Evolutionary conservation across 1,140 invertebrate species (phyloP).

Genomic region (Drosophila albomicans): DNA sequence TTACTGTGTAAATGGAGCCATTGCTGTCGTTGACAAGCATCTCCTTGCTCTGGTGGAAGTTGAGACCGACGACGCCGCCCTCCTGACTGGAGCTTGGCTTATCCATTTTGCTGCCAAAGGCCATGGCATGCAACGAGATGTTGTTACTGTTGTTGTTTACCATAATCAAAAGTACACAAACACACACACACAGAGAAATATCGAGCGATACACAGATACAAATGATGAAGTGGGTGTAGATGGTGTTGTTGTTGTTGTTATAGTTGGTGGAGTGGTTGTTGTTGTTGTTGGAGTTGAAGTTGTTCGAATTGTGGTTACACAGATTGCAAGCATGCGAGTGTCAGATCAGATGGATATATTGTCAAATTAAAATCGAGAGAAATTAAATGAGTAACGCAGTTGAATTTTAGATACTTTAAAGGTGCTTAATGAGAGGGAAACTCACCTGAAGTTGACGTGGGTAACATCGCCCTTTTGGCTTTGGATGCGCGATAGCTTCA

Average conservation of each 20-base stretch:
- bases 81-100: slow-evolving; percentile 93
- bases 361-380: slow-evolving; percentile 32
- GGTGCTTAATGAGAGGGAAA: not conserved
- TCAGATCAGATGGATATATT: slow-evolving; percentile 31
- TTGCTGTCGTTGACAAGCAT: slow-evolving; percentile 92
- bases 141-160: slow-evolving; percentile 87
- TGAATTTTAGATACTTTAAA: slow-evolving; percentile 52
- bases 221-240: slow-evolving; percentile 4
- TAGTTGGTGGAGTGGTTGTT: slow-evolving; percentile 1
- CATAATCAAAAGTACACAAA: slow-evolving; percentile 48
- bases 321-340: slow-evolving; percentile 76
- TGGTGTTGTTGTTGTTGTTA: slow-evolving; percentile 9
- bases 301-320: slow-evolving; percentile 34
- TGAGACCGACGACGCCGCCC: slow-evolving; percentile 93
- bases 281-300: slow-evolving; percentile 16
- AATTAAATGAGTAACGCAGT: slow-evolving; percentile 39
- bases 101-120: slow-evolving; percentile 91
- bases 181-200: slow-evolving; percentile 30
- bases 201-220: slow-evolving; percentile 12
- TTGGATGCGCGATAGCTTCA: slow-evolving; percentile 91
- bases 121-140: slow-evolving; percentile 91
- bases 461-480: slow-evolving; percentile 85
- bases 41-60: slow-evolving; percentile 96
- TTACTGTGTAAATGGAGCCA: slow-evolving; percentile 86
- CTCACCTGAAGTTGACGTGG: slow-evolving; percentile 84